Percentiles rank a stretch among this genome's conserved stretches.
These are phyloP conservation scores for Carterocephalus palaemon DNA, from an alignment of 2,888 invertebrate species.

Conservation along the genomic window DNA sequence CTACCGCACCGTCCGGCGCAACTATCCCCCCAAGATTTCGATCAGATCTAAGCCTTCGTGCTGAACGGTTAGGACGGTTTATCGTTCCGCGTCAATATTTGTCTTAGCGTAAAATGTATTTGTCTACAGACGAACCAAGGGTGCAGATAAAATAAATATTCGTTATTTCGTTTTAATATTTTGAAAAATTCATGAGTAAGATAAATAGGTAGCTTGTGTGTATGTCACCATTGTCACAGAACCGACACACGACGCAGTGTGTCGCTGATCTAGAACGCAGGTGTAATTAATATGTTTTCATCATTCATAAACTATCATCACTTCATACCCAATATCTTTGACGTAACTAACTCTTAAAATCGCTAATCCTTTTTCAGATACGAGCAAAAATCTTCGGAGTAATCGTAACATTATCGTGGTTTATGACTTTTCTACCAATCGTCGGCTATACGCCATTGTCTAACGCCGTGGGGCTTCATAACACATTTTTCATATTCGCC, in stretches of 20 bases:
- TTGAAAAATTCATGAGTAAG: too few species aligned
- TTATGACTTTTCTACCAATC: slow-evolving; percentile 41
- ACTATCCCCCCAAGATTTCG: too few species aligned
- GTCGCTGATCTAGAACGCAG: neutral
- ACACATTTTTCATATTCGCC: slow-evolving; percentile 54
- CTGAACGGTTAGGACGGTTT: too few species aligned
- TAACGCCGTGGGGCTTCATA: slow-evolving; percentile 45
- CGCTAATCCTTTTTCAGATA: slow-evolving; percentile 39
- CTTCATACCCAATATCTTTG: neutral
- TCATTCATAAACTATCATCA: neutral
- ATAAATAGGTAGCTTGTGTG: neutral
- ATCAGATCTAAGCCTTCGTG: too few species aligned
- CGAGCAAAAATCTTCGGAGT: slow-evolving; percentile 47
- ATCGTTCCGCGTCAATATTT: too few species aligned
- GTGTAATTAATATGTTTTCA: neutral
- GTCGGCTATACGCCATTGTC: slow-evolving; percentile 37
- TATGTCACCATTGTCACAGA: neutral
- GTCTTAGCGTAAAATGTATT: too few species aligned
- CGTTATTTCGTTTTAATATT: too few species aligned
- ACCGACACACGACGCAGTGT: neutral
- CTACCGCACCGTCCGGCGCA: too few species aligned
- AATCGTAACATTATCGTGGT: slow-evolving; percentile 43
- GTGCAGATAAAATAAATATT: too few species aligned
- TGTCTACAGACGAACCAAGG: too few species aligned
- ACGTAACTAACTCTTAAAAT: neutral